Percentiles rank a stretch among this genome's conserved stretches.
Evolutionary conservation across 2,113 vertebrate genomes (phyloP).

Genomic region (Mionectes macconnelli): DNA sequence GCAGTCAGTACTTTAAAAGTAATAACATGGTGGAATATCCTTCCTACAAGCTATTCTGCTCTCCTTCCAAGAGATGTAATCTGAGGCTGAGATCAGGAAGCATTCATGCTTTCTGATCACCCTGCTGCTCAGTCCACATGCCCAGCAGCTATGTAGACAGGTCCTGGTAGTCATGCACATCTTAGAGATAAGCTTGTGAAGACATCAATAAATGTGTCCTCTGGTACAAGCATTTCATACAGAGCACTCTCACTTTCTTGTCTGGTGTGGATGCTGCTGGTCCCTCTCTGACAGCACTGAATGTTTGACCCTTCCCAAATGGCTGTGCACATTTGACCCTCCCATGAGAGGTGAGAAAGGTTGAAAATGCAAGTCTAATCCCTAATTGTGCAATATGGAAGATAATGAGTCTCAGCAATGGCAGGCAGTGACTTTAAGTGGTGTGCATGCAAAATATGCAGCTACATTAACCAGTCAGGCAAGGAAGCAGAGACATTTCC

Average conservation of each 20-base stretch:
- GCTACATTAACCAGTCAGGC: conserved; percentile 9
- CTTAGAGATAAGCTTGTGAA: neutral
- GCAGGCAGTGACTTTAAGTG: conserved; percentile 3
- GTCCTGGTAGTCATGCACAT: neutral
- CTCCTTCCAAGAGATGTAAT: neutral
- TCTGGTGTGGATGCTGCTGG: neutral
- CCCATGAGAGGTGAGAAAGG: neutral
- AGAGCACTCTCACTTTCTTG: neutral
- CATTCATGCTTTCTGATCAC: neutral
- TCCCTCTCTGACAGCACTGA: neutral
- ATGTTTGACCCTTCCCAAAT: conserved; percentile 21
- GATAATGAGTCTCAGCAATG: neutral
- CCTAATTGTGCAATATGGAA: neutral
- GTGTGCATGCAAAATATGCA: conserved; percentile 9
- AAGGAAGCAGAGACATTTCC: conserved; percentile 51
- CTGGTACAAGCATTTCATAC: neutral
- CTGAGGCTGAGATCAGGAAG: neutral
- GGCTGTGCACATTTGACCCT: neutral
- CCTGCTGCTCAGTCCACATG: neutral
- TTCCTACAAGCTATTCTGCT: neutral
- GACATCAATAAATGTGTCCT: neutral
- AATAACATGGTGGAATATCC: conserved; percentile 10
- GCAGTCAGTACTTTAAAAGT: neutral
- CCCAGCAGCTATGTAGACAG: neutral
- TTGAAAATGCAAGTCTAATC: neutral